Evolutionary conservation across 2,797 vertebrate genomes (phyloP).

Genomic region (Anniella stebbinsi): DNA sequence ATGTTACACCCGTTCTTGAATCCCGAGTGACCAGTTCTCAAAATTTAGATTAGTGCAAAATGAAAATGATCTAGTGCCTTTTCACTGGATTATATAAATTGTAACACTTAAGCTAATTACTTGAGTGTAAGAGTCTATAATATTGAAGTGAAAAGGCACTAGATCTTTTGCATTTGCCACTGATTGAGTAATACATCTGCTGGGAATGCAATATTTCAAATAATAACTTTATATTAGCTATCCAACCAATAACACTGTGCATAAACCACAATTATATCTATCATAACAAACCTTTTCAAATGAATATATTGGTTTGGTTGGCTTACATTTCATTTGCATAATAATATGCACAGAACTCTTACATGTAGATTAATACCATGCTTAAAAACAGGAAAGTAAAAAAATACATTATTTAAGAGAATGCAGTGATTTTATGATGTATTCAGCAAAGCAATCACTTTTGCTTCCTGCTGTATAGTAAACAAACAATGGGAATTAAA

Average conservation of each 20-base stretch:
- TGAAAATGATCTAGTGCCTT: not conserved
- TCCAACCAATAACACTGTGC: not conserved
- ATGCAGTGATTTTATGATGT: not conserved
- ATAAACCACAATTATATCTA: not conserved
- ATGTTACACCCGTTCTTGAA: not conserved
- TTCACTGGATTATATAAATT: not conserved
- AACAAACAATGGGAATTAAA: conserved; percentile 7
- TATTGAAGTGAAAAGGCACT: too few species aligned
- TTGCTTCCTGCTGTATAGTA: not conserved
- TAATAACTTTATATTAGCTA: not conserved
- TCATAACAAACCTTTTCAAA: not conserved
- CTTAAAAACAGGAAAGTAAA: not conserved
- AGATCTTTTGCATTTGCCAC: not conserved
- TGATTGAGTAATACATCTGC: not conserved
- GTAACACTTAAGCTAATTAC: not conserved
- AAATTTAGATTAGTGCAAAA: not conserved
- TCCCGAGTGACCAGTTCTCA: not conserved
- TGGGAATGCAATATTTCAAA: not conserved
- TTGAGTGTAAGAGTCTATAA: not conserved
- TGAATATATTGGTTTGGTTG: not conserved
- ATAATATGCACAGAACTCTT: not conserved
- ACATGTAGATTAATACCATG: not conserved
- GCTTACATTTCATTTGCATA: not conserved
- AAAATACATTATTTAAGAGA: not conserved
- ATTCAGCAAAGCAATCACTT: not conserved